Base-by-base conservation (phyloP, 1,140 invertebrate genomes). In the Medauroidea extradentata region DNA sequence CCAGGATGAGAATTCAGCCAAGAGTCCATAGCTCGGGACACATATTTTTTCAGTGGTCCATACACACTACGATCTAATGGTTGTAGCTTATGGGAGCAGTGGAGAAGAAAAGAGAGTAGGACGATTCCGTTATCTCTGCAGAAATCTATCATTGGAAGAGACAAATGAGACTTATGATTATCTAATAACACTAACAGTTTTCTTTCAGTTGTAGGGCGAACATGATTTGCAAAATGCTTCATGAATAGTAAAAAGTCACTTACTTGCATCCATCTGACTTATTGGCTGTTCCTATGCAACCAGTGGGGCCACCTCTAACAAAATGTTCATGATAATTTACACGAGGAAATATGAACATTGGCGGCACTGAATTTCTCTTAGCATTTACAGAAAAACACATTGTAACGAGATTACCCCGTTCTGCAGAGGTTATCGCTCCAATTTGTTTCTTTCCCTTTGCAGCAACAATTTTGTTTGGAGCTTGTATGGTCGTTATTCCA, bases 61-160 rank as follows among this genome's bases (percentile, higher is more conserved):
- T 68, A 79, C 44, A 78, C 70, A 53, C 65, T 55, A 14, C 73
- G 65, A 65, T 80, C 77, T 2, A 81, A 62, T 11, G 78, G 78
- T 58, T 80, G 78, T 52, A 80, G 65, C 63, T 72, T 74, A 65
- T 79, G 71, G 38, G 69, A 73, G 19, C 66, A 72, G 59, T 79
- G 77, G 38, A 78, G 75, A 57, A 77, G 75, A 46, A 81, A 67
- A 50, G 75, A 73, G 5, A 81, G 61, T 27, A 72, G 21, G 18
- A 65, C 42, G 1, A 74, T 68, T 0, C 66, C 65, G 56, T 71
- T 69, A 3, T 60, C 61, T 62, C 60, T 67, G 52, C 63, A 69
- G 23, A 57, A 62, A 9, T 19, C 25, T 16, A 21, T 21, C 16
- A 27, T 16, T 16, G n/a, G 19, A 21, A 52, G 27, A 52, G n/a